Evolutionary conservation across 1,140 invertebrate species (phyloP).

Genomic region (Ectropis grisescens): DNA sequence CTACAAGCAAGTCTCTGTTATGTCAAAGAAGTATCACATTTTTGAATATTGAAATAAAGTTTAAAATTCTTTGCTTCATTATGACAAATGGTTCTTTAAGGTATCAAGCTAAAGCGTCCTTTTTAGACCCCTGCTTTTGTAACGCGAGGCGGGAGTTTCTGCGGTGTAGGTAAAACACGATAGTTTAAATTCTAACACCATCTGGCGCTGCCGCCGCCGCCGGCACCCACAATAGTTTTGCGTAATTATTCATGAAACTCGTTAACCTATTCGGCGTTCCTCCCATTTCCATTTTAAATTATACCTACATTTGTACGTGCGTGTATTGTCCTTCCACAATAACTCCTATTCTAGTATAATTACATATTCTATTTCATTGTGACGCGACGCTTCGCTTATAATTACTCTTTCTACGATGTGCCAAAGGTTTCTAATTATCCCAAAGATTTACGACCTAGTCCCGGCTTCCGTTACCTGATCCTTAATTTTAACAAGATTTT

Average conservation of each 20-base stretch:
- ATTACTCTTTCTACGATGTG: conserved; percentile 23
- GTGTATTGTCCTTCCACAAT: conserved; percentile 13
- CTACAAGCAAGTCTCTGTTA: no score
- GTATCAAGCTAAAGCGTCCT: no score
- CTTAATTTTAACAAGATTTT: conserved; percentile 1
- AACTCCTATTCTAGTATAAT: conserved; percentile 4
- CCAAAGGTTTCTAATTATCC: conserved; percentile 34
- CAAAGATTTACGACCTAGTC: no score
- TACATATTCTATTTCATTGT: conserved; percentile 9
- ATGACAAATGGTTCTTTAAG: no score
- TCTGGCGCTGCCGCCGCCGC: no score
- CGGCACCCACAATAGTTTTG: conserved; percentile 15
- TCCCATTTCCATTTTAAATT: conserved; percentile 18
- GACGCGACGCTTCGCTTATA: conserved; percentile 29
- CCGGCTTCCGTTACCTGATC: conserved; percentile 1
- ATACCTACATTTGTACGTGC: conserved; percentile 12
- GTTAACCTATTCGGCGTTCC: conserved; percentile 12
- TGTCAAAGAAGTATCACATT: no score
- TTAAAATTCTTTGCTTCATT: no score
- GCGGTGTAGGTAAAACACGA: no score
- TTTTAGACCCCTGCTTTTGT: no score
- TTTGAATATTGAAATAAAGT: no score
- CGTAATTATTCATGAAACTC: conserved; percentile 18
- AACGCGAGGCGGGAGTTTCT: no score
- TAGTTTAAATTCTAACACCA: no score